These are phyloP conservation scores for Alethe castanea DNA, from an alignment of 2,113 vertebrate genomes.

Conservation along the genomic window DNA sequence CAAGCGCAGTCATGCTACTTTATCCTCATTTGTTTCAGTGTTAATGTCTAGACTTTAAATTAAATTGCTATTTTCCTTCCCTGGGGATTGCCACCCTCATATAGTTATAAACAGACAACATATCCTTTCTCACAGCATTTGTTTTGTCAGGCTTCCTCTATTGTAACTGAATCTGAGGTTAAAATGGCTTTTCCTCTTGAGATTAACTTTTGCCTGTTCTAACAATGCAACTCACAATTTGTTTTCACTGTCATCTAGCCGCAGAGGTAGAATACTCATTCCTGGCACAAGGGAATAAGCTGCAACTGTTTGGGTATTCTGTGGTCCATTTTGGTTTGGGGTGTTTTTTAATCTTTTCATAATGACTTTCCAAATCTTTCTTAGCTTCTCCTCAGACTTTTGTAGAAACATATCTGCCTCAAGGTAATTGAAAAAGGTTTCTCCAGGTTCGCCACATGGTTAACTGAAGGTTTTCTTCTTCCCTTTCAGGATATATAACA, in stretches of 20 bases:
- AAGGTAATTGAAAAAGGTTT: background rate
- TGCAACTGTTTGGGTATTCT: background rate
- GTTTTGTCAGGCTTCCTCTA: background rate
- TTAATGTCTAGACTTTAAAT: constrained; percentile 25
- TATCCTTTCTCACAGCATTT: background rate
- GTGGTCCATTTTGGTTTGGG: background rate
- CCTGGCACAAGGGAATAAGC: background rate
- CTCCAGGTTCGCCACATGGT: background rate
- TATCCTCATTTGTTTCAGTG: background rate
- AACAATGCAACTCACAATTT: background rate
- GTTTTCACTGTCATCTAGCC: background rate
- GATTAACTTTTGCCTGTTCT: background rate
- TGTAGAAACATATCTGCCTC: background rate
- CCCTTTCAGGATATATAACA: background rate
- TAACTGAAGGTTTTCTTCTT: background rate
- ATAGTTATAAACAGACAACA: background rate
- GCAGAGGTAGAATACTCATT: background rate
- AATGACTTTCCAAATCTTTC: background rate
- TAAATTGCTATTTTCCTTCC: background rate
- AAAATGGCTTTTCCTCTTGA: background rate
- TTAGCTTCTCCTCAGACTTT: background rate
- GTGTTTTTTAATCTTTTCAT: background rate
- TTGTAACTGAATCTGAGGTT: background rate
- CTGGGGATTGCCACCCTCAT: background rate
- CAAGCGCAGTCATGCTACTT: background rate